A percentile compares a stretch with the other conserved stretches of the same genome.
Evolutionary conservation across 2,797 vertebrate genomes (phyloP).

Genomic region (Xerus rutilus): DNA sequence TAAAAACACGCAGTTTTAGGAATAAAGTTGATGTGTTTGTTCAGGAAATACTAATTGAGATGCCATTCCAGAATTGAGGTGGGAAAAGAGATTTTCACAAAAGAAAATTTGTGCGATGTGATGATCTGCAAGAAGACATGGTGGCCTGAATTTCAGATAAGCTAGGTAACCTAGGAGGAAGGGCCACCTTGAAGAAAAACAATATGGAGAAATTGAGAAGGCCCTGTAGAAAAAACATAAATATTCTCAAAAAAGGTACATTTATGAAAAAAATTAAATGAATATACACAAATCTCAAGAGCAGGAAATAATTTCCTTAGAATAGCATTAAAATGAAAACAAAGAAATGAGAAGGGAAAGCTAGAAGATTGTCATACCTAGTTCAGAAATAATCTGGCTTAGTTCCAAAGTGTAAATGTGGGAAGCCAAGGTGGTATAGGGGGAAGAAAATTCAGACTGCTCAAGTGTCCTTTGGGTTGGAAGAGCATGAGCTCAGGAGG

Average conservation of each 20-base stretch:
- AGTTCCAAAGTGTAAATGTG: not conserved
- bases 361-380: not conserved
- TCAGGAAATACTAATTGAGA: not conserved
- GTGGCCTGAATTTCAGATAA: not conserved
- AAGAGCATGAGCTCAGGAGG: rapidly evolving
- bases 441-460: not conserved
- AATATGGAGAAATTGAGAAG: not conserved
- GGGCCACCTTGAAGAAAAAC: not conserved
- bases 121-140: not conserved
- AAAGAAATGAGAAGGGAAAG: not conserved
- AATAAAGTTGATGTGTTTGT: not conserved
- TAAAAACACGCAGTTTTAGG: not conserved
- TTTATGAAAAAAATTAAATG: not conserved
- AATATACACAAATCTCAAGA: not conserved
- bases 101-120: not conserved
- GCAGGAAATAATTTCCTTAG: not conserved
- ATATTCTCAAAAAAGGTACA: not conserved
- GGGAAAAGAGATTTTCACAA: not conserved
- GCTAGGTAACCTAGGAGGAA: not conserved
- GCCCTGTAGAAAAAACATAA: not conserved
- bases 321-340: not conserved
- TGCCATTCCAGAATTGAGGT: not conserved
- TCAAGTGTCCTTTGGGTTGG: not conserved
- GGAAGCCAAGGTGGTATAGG: not conserved
- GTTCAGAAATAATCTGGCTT: not conserved